Percentiles rank a stretch among this genome's conserved stretches.
phyloP scores from a whole-genome alignment of 2,113 vertebrate genomes.

The Eubucco bourcierii region DNA sequence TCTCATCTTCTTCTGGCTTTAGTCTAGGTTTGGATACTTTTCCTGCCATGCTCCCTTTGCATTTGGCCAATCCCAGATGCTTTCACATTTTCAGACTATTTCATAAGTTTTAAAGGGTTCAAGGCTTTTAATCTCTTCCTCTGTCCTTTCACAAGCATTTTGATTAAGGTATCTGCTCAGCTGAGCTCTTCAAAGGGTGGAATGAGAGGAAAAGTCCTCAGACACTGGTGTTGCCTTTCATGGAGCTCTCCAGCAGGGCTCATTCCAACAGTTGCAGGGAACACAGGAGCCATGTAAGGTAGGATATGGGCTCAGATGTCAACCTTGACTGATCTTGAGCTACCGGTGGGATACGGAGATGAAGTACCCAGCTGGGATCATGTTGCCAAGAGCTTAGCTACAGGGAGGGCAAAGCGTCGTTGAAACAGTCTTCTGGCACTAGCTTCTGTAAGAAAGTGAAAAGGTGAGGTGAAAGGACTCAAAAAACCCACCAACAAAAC shows the following conservation, averaged over 20 bases:
- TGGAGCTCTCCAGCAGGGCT: not conserved
- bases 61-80: not conserved
- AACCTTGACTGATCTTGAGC: conserved; percentile 52
- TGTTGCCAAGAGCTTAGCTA: not conserved
- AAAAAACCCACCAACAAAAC: too few species aligned
- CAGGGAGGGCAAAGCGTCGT: not conserved
- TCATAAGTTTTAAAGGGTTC: not conserved
- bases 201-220: conserved; percentile 10
- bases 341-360: not conserved
- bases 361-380: not conserved
- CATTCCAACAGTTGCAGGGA: conserved; percentile 32
- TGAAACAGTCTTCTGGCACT: not conserved
- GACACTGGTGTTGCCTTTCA: conserved; percentile 44
- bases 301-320: conserved; percentile 43
- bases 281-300: not conserved
- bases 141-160: not conserved
- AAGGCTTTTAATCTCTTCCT: not conserved
- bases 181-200: not conserved
- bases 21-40: not conserved
- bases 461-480: not conserved
- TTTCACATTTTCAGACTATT: not conserved
- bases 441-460: not conserved
- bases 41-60: not conserved
- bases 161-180: not conserved
- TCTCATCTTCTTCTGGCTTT: not conserved